Evolutionary conservation across 2,888 invertebrate species (phyloP), one percentile per base, ranked within the genome.

Genomic region (Lithophane semibrunnea): DNA sequence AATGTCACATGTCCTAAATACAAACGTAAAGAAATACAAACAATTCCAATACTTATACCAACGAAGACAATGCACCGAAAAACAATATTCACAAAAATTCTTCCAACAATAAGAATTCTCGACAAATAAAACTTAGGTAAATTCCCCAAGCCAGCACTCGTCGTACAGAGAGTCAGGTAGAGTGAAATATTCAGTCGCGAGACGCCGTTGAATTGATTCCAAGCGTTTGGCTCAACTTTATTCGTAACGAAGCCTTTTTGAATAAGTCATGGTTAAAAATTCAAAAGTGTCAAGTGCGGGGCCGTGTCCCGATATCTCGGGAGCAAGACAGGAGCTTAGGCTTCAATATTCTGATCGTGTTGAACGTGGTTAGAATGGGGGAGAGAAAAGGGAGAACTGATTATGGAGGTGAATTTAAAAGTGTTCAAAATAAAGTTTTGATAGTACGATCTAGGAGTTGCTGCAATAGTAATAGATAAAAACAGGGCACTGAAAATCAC

Each of bases 231-330:
- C 71, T 72, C 74, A 87, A 88, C 77, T 87, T 88, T 84, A 80
- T 88, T 78, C 82, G 88, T 85, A 87, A 88, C 87, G 88, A 88
- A 88, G 80, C 73, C 85, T 85, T 73, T 77, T 79, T 87, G 88
- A 87, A 87, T 87, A 87, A 87, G 83, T 86, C 85, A 81, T 75
- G 87, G 87, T 85, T 87, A 87, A 87, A 87, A 83, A 88, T 87
- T 87, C 87, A 86, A 76, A 79, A 87, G 80, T 84, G 76, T 75
- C 83, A 83, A 88, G 88, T 85, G 88, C 83, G 76, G 63, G 61
- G 58, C 63, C 60, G 24, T 72, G 83, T 86, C 65, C 42, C 71
- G 52, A 47, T 70, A 67, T 73, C 72, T 77, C 12, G 58, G 13
- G 65, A 44, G 63, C 18, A 12, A n/a, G 29, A 24, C 21, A n/a